Percentiles rank a stretch among this genome's conserved stretches.
phyloP scores from a whole-genome alignment of 23 tunicate species.

The Trididemnum clinides region DNA sequence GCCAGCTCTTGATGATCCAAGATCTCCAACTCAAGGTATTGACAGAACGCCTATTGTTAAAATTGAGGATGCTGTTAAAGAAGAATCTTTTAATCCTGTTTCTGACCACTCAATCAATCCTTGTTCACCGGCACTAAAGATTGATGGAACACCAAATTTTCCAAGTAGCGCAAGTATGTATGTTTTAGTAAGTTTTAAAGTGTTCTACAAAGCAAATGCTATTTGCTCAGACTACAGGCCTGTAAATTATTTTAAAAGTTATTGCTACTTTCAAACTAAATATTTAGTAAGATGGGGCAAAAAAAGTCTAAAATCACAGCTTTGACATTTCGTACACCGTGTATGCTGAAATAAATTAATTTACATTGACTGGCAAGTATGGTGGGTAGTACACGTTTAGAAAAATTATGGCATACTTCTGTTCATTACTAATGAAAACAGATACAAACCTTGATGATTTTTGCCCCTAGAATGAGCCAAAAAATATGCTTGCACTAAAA shows the following conservation, averaged over 20 bases:
- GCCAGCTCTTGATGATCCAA: constrained; percentile 26
- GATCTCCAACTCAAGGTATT: constrained; percentile 48
- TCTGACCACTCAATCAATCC: constrained; percentile 21
- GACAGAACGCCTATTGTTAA: constrained; percentile 42
- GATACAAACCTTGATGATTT: too few relatives aligned
- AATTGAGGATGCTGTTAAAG: neutral
- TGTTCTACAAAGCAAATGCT: too few relatives aligned
- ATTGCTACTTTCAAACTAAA: neutral
- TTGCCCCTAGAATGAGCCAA: too few relatives aligned
- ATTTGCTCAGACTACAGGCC: too few relatives aligned
- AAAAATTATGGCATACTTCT: too few relatives aligned
- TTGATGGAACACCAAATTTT: constrained; percentile 41
- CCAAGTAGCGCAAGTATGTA: neutral
- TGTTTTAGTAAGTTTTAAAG: neutral
- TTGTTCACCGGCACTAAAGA: constrained; percentile 40
- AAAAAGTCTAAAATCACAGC: neutral
- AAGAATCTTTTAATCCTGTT: neutral
- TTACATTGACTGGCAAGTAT: too few relatives aligned
- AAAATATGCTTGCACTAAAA: too few relatives aligned
- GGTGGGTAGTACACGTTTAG: too few relatives aligned
- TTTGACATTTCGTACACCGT: too few relatives aligned
- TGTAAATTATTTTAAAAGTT: too few relatives aligned
- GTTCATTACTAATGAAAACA: too few relatives aligned
- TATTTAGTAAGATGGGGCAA: neutral
- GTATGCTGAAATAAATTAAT: too few relatives aligned